Evolutionary conservation across 2,113 vertebrate species (phyloP).

Genomic region (Macaca nemestrina): DNA sequence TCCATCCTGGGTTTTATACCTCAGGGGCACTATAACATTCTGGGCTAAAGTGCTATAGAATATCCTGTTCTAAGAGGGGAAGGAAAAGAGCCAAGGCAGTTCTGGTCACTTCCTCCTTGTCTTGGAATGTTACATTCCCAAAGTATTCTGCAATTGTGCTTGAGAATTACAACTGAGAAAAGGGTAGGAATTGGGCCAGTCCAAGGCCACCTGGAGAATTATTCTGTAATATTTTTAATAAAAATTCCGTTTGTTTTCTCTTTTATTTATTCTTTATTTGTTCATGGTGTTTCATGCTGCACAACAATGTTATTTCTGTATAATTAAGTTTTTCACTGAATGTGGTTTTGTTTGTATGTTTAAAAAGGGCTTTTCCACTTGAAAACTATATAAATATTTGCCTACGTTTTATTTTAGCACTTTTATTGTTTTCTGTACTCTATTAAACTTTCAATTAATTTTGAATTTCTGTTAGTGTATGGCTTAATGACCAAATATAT

Average conservation of each 20-base stretch:
- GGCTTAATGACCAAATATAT: background rate
- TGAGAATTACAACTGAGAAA: background rate
- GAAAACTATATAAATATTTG: conserved; percentile 10
- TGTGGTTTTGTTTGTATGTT: background rate
- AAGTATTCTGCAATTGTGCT: background rate
- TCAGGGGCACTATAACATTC: background rate
- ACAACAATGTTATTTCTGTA: background rate
- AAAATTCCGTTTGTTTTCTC: background rate
- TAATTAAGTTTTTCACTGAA: background rate
- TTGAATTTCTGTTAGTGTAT: background rate
- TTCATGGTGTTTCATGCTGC: background rate
- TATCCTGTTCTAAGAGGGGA: background rate
- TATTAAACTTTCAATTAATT: background rate
- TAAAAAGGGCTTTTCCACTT: background rate
- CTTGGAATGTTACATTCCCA: background rate
- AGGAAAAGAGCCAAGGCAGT: too few species aligned
- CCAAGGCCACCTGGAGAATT: background rate
- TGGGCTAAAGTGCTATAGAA: background rate
- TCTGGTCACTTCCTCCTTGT: background rate
- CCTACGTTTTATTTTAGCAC: background rate
- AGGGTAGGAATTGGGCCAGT: background rate
- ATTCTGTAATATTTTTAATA: background rate
- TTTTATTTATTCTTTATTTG: background rate
- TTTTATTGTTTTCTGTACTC: background rate
- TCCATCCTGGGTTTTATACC: background rate